A percentile compares a stretch with the other conserved stretches of the same genome.
Evolutionary conservation across 2,888 invertebrate species (phyloP).

Genomic region (Melinaea marsaeus): DNA sequence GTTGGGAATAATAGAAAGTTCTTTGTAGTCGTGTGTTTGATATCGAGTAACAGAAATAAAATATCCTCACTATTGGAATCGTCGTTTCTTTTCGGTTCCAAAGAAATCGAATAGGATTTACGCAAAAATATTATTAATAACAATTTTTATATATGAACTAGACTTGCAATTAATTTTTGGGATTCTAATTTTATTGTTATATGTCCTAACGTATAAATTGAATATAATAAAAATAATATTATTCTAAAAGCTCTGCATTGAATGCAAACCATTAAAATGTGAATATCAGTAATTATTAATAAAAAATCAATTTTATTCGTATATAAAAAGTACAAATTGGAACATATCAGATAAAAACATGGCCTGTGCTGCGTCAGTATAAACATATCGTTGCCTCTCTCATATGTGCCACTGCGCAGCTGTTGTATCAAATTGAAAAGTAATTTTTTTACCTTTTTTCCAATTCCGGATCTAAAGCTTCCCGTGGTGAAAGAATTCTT

Average conservation of each 20-base stretch:
- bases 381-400: constrained; percentile 51
- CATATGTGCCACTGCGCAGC: constrained; percentile 42
- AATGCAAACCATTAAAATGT: too few species aligned
- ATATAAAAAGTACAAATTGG: constrained; percentile 28
- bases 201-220: too few species aligned
- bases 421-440: constrained; percentile 37
- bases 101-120: too few species aligned
- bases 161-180: too few species aligned
- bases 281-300: too few species aligned
- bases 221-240: too few species aligned
- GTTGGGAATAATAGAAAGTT: constrained; percentile 23
- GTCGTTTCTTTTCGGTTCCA: neutral
- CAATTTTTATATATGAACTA: too few species aligned
- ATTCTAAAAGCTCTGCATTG: too few species aligned
- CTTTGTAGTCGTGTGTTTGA: constrained; percentile 14
- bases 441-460: constrained; percentile 29
- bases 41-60: constrained; percentile 7
- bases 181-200: too few species aligned
- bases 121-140: too few species aligned
- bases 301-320: neutral
- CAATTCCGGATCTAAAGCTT: constrained; percentile 28
- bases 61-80: neutral
- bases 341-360: constrained; percentile 22
- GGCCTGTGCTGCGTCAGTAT: constrained; percentile 45
- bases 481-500: constrained; percentile 34